A percentile compares a stretch with the other conserved stretches of the same genome.
These are phyloP conservation scores for Anabas testudineus DNA, from an alignment of 2,797 vertebrate species.

Conservation along the genomic window DNA sequence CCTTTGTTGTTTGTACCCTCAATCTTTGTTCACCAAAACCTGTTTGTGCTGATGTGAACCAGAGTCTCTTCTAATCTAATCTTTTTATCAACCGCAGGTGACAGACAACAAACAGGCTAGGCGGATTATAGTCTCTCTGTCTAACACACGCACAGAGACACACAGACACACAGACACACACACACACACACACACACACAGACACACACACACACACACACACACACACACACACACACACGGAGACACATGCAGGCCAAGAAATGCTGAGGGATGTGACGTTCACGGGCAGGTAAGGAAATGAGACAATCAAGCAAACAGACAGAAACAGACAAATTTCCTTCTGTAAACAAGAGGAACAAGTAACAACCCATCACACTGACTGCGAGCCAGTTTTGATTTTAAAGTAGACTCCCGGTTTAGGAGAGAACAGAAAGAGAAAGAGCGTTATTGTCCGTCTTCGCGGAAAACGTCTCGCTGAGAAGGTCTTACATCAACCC, in stretches of 20 bases:
- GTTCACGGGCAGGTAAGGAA: conserved; percentile 43
- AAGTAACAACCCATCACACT: conserved; percentile 4
- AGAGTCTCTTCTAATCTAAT: conserved; percentile 66
- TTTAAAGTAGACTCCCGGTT: conserved; percentile 14
- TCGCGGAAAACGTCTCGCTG: conserved; percentile 51
- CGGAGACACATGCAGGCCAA: neutral
- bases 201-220: conserved; percentile 10
- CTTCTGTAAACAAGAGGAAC: conserved; percentile 48
- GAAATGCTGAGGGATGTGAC: conserved; percentile 39
- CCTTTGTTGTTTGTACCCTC: conserved; percentile 28
- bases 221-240: conserved; percentile 6
- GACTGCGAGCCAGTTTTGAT: neutral
- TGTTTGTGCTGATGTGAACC: conserved; percentile 50
- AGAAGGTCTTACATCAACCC: conserved; percentile 57
- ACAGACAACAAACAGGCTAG: conserved; percentile 75
- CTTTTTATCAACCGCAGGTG: conserved; percentile 68
- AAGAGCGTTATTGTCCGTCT: conserved; percentile 25
- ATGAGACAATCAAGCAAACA: conserved; percentile 40
- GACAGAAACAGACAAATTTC: conserved; percentile 38
- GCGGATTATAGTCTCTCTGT: conserved; percentile 63
- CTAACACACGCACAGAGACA: conserved; percentile 15
- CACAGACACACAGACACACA: conserved; percentile 11
- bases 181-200: conserved; percentile 14
- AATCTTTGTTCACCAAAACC: conserved; percentile 26
- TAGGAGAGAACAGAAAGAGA: conserved; percentile 17